Evolutionary conservation across 2,113 vertebrate species (phyloP), one percentile per base, ranked within the genome.

Genomic region (Numenius arquata): DNA sequence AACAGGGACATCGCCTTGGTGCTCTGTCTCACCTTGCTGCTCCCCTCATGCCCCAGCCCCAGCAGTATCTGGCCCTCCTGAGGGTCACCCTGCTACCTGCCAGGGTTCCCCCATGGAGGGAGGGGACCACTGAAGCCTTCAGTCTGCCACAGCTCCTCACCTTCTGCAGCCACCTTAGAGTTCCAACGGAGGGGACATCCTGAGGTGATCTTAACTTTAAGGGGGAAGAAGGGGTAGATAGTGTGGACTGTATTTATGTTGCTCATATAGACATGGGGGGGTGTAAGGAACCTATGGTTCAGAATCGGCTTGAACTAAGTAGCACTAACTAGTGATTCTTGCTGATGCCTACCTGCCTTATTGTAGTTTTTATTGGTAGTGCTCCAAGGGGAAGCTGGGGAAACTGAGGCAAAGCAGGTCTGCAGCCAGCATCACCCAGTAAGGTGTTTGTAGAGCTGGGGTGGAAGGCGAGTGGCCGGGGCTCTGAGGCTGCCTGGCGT

Each of bases 1-100:
- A 6, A 0, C 1, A 0, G 43, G 8, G 52, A 3, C 52, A 1
- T 9, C 34, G 32, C 40, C 21, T 1, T 14, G 18, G 6, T 6
- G 81, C 21, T 43, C 63, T 34, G 29, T 50, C 32, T 11, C 23
- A 0, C 76, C 66, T 18, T 10, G 4, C 20, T 26, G 21, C 52
- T 79, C 41, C 5, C 6, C 29, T 75, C 70, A 10, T 4, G 2
- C 5, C 53, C 8, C 26, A 9, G 62, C 48, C 20, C 14, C 88
- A 1, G 45, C 56, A 2, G 47, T 0, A 0, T 14, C 9, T 59
- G 21, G 9, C 45, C 67, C 43, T 34, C 5, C 0, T 0, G 3
- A 9, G 50, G 9, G 50, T 53, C 83, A 6, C 80, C 8, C 32
- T 17, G 52, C 43, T 63, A 18, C 41, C 32, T 18, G 74, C 30